Base-by-base conservation (phyloP, 2,888 invertebrate species). In the Ellobium chinense region DNA sequence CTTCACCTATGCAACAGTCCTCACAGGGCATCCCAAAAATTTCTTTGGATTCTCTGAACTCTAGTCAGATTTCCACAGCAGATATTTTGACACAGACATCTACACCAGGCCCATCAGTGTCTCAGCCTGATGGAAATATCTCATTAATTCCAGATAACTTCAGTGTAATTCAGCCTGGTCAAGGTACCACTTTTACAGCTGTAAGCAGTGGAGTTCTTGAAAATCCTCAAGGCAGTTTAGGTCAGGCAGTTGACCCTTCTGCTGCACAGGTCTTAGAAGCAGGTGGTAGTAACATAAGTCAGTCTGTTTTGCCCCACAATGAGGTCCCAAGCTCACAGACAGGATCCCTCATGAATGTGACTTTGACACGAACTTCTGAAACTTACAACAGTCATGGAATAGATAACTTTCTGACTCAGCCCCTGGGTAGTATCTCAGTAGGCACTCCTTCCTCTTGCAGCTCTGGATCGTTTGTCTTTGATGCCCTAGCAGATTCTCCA, bases 401-500 rank as follows among this genome's bases (percentile, higher is more conserved):
- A n/a, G n/a, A n/a, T n/a, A n/a, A n/a, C n/a, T n/a, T n/a, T n/a
- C n/a, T 70, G 36, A 24, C 29, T 58, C 70, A 56, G 27, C 14
- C 24, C 18, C 4, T 29, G 2, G 70, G 70, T 14, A 74, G 29
- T 12, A 29, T 37, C 21, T 0, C 36, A n/a, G 9, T 74, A 9
- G 73, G 39, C 21, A 39, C 73, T 18, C 39, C 73, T 1, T 73
- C 73, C 62, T 74, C 73, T 7, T 74, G 62, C 39, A 63, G 62
- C 31, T 74, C 73, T 14, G 27, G 62, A 1, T 62, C 62, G 9
- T 74, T 63, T 62, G 62, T 77, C 5, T 77, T 77, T 77, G 77
- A 77, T 68, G 77, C 77, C n/a, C 39, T 77, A 18, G 68, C 68
- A 39, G 77, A 77, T 14, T 77, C 77, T 31, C 77, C 77, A 27